Evolutionary conservation across 2,113 vertebrate genomes (phyloP).

Genomic region (Vidua chalybeata): DNA sequence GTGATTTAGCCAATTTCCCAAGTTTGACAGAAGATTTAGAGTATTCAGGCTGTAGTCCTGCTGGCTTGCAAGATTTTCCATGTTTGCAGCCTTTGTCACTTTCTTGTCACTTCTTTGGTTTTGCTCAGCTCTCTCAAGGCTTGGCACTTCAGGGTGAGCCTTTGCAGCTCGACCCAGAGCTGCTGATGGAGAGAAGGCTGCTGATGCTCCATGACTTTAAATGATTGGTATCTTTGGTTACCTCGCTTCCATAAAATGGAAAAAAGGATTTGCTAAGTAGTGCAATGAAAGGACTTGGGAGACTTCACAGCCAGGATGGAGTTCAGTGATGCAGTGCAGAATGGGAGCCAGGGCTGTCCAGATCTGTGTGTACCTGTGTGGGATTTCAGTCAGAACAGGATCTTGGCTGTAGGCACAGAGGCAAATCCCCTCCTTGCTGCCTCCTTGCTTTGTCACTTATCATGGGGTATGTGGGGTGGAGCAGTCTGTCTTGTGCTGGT

Average conservation of each 20-base stretch:
- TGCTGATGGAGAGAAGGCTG: background rate
- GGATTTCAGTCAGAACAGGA: background rate
- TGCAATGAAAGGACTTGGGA: background rate
- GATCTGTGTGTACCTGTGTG: background rate
- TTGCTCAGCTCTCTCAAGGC: background rate
- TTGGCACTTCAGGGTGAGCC: background rate
- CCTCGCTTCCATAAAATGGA: background rate
- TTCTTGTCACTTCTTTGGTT: background rate
- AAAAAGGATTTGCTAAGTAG: background rate
- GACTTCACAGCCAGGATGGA: background rate
- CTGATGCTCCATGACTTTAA: background rate
- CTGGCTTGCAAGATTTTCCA: background rate
- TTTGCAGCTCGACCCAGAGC: background rate
- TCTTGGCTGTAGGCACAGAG: background rate
- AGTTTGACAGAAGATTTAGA: background rate
- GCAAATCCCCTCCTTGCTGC: background rate
- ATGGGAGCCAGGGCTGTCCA: background rate
- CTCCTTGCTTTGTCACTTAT: background rate
- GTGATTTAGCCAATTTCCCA: background rate
- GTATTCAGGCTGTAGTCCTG: background rate
- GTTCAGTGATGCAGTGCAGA: background rate
- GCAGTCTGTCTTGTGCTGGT: background rate
- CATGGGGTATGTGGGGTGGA: fast-evolving
- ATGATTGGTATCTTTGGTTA: background rate
- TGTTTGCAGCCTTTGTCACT: background rate